Conservation (phyloP, 2,113 vertebrate genomes). For the Ibidorhyncha struthersii region DNA sequence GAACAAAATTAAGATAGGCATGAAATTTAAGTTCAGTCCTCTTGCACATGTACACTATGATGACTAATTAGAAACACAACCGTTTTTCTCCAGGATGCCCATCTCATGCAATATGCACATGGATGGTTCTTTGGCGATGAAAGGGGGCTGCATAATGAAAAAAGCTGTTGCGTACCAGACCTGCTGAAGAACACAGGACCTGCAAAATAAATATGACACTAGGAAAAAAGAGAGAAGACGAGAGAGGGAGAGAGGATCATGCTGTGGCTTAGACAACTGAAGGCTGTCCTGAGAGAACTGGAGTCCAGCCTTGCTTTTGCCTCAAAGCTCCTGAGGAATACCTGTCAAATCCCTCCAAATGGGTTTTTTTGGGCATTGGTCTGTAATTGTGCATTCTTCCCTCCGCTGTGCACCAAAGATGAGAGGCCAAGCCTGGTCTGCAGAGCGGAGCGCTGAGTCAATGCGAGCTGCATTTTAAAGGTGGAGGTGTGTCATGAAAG, state of each 20-base stretch:
- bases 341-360: background rate
- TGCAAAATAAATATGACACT: background rate
- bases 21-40: background rate
- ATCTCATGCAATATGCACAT: background rate
- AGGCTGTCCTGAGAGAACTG: background rate
- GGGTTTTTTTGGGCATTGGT: background rate
- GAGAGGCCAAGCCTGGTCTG: accelerated
- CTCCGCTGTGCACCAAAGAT: accelerated
- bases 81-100: background rate
- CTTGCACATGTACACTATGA: background rate
- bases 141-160: background rate
- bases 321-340: background rate
- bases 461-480: background rate
- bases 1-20: background rate
- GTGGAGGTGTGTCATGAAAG: background rate
- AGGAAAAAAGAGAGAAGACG: background rate
- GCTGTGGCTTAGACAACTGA: background rate
- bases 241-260: background rate
- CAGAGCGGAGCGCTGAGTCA: accelerated
- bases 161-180: background rate
- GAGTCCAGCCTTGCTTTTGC: background rate
- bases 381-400: background rate
- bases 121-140: background rate
- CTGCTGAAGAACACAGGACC: background rate
- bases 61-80: background rate